A percentile compares a stretch with the other conserved stretches of the same genome.
Evolutionary conservation across 1,140 invertebrate genomes (phyloP).

Genomic region (Penaeus vannamei): DNA sequence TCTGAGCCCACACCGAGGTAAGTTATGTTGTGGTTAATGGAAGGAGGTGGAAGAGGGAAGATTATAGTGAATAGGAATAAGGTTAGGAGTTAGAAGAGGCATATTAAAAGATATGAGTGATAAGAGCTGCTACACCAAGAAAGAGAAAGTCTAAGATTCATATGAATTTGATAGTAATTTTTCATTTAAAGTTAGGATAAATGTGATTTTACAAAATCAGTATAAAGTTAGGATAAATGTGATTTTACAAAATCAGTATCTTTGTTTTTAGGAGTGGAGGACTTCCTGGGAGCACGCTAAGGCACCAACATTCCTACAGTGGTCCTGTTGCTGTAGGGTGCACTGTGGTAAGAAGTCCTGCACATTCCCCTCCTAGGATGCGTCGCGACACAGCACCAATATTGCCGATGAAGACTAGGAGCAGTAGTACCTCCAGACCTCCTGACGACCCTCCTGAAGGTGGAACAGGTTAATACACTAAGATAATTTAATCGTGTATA

Average conservation of each 20-base stretch:
- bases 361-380: slow-evolving; percentile 75
- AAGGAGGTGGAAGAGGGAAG: too few species aligned
- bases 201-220: too few species aligned
- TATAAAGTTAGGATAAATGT: too few species aligned
- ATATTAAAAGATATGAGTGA: too few species aligned
- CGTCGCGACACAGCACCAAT: slow-evolving; percentile 69
- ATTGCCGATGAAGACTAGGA: slow-evolving; percentile 51
- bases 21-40: neutral
- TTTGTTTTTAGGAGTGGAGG: neutral
- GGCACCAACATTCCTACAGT: slow-evolving; percentile 59
- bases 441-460: slow-evolving; percentile 49
- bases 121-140: too few species aligned
- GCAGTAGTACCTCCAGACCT: slow-evolving; percentile 46
- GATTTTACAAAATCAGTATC: neutral
- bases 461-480: slow-evolving; percentile 24
- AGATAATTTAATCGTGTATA: neutral
- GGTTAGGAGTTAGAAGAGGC: too few species aligned
- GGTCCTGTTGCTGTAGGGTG: slow-evolving; percentile 57
- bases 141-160: too few species aligned
- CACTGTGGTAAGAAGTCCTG: slow-evolving; percentile 69
- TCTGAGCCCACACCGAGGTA: slow-evolving; percentile 51
- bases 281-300: slow-evolving; percentile 30
- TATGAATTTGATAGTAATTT: too few species aligned
- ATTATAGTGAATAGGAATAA: too few species aligned
- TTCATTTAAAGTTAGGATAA: too few species aligned